Conservation (phyloP, 2,797 vertebrate species). For the Microtus obscurus region DNA sequence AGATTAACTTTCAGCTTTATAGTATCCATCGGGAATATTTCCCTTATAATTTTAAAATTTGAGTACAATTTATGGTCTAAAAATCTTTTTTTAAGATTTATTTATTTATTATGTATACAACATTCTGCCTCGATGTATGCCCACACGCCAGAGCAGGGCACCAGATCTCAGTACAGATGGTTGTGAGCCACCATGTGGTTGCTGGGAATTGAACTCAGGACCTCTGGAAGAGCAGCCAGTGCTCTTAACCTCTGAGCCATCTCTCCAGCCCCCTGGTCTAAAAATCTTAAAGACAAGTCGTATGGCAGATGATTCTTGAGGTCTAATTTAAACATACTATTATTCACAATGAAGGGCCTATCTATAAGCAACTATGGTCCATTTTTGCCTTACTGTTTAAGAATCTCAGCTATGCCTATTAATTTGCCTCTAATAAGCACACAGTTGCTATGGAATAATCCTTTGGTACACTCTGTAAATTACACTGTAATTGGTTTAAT, state of each 20-base stretch:
- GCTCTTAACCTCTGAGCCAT: too few species aligned
- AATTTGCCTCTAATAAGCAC: background rate
- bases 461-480: too few species aligned
- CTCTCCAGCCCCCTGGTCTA: background rate
- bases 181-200: too few species aligned
- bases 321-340: background rate
- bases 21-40: background rate
- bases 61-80: background rate
- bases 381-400: background rate
- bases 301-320: slow-evolving; percentile 15
- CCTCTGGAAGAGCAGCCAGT: too few species aligned
- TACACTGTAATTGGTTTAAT: too few species aligned
- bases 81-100: background rate
- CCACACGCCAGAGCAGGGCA: too few species aligned
- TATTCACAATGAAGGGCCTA: background rate
- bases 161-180: too few species aligned
- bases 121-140: too few species aligned
- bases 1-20: background rate
- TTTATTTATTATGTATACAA: background rate
- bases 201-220: too few species aligned
- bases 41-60: background rate
- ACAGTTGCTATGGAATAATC: background rate
- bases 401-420: background rate
- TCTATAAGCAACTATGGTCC: background rate
- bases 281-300: background rate